Evolutionary conservation across 2,888 invertebrate genomes (phyloP).

Genomic region (Timema podura): DNA sequence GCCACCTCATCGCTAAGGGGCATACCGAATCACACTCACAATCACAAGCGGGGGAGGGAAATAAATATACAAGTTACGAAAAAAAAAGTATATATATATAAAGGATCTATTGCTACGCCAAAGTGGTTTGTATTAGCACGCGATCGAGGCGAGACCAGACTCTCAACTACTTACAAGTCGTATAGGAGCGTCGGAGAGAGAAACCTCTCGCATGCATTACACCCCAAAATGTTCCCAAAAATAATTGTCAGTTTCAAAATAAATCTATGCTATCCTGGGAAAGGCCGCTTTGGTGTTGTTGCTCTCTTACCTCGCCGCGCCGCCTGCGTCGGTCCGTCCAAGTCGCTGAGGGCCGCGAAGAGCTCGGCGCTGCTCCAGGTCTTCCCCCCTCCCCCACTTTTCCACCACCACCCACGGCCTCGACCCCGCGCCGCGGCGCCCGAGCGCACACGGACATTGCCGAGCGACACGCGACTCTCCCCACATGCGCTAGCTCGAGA

Average conservation of each 20-base stretch:
- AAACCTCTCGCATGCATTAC: slow-evolving; percentile 29
- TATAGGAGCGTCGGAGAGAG: slow-evolving; percentile 21
- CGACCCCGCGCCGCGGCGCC: slow-evolving; percentile 19
- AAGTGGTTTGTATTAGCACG: slow-evolving; percentile 6
- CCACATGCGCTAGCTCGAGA: no score
- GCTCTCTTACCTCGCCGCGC: slow-evolving; percentile 29
- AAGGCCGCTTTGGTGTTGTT: slow-evolving; percentile 22
- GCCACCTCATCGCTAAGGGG: no score
- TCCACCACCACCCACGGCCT: slow-evolving; percentile 8
- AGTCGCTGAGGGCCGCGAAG: slow-evolving; percentile 29
- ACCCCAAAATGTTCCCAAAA: slow-evolving; percentile 34
- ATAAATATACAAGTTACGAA: no score
- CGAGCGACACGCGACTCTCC: background rate
- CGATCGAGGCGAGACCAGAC: slow-evolving; percentile 21
- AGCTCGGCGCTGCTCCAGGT: slow-evolving; percentile 27
- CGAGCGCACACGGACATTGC: slow-evolving; percentile 18
- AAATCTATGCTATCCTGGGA: slow-evolving; percentile 35
- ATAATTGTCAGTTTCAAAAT: slow-evolving; percentile 35
- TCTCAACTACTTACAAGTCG: slow-evolving; percentile 23
- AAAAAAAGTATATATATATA: no score
- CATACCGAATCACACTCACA: no score
- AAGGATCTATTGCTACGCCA: background rate
- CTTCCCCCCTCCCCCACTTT: slow-evolving; percentile 24
- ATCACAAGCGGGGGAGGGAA: no score
- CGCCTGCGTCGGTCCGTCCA: slow-evolving; percentile 28